Percentiles rank a stretch among this genome's conserved stretches.
Conservation (phyloP, 1,140 invertebrate genomes). For the Drosophila ficusphila region DNA sequence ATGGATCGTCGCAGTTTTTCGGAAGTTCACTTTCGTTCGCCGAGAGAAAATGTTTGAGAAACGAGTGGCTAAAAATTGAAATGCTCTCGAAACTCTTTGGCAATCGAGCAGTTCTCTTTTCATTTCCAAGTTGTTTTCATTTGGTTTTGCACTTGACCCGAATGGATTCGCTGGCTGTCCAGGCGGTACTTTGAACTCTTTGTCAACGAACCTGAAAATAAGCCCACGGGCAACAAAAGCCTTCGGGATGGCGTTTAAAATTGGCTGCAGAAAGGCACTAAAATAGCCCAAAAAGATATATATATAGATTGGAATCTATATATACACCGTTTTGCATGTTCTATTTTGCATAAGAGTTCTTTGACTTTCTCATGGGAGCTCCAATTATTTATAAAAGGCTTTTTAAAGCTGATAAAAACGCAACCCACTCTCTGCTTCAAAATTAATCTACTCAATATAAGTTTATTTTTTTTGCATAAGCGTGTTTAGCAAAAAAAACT, state of each 20-base stretch:
- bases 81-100: constrained; percentile 2
- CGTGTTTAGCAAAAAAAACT: no score
- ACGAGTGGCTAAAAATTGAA: not conserved
- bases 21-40: constrained; percentile 51
- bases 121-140: constrained; percentile 5
- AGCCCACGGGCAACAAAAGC: constrained; percentile 4
- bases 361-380: constrained; percentile 24
- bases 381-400: not conserved
- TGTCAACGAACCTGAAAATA: constrained; percentile 50
- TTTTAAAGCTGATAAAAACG: not conserved
- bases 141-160: constrained; percentile 61
- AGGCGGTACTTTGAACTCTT: constrained; percentile 40
- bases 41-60: constrained; percentile 15
- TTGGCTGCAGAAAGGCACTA: constrained; percentile 29
- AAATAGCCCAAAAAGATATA: constrained; percentile 37
- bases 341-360: constrained; percentile 49
- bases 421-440: not conserved
- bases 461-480: no score
- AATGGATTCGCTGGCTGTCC: constrained; percentile 33
- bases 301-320: constrained; percentile 33
- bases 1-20: constrained; percentile 44
- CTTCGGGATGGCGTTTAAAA: constrained; percentile 43
- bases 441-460: not conserved
- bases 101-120: constrained; percentile 21
- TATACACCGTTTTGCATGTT: constrained; percentile 36